Evolutionary conservation across 2,113 vertebrate species (phyloP), one percentile per base, ranked within the genome.

Genomic region (Ceyx margarethae): DNA sequence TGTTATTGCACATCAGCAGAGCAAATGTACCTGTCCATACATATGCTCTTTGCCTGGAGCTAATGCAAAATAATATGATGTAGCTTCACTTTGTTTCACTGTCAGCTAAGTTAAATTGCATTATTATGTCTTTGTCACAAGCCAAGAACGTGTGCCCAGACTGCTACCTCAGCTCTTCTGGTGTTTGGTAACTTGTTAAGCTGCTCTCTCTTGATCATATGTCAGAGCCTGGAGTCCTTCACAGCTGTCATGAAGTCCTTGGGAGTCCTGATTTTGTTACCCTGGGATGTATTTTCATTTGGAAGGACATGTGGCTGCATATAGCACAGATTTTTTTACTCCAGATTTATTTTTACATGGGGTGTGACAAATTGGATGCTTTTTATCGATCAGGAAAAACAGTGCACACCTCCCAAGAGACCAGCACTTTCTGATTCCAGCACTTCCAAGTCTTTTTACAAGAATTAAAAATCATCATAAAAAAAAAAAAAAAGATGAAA

Each of bases 91-190:
- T 95, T 95, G 85, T 92, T 95, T 95, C 87, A 90, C 93, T 95
- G 90, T 89, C 93, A 95, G 91, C 64, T 42, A 66, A 95, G 87
- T 87, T 95, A 92, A 95, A 96, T 96, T 95, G 81, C 85, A 89
- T 96, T 96, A 89, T 95, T 94, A 64, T 80, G 25, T 77, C 94
- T 92, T 85, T 89, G 75, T 85, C 94, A 80, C 85, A 67, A 28
- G 91, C 87, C 79, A 82, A 58, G 91, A 91, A 58, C 0, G 2
- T 87, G 82, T 56, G 75, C 91, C 72, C 82, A 90, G 60, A 94
- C 46, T 95, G 95, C 94, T 95, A 73, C 82, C 91, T 96, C 94
- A 95, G 94, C 93, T 87, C 43, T 96, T 96, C 90, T 92, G 85
- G 66, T 82, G 68, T 85, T 91, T 80, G 85, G 87, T 54, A 72